Percentiles rank a stretch among this genome's conserved stretches.
Conservation (phyloP, 2,888 invertebrate species). For the Arrhopalites spinosus region DNA sequence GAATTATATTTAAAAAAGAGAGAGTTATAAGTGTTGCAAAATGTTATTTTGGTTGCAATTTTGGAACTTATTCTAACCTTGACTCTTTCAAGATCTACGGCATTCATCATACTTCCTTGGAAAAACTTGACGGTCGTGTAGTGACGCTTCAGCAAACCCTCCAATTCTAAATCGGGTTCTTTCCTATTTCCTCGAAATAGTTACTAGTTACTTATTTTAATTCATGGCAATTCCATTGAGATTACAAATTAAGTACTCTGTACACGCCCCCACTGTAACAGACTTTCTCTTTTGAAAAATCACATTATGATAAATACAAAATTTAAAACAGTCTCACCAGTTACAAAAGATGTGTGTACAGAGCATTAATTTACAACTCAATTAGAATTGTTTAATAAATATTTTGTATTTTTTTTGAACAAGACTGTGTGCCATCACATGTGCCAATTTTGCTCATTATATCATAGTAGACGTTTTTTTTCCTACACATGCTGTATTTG, state of each 20-base stretch:
- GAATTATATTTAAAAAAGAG: neutral
- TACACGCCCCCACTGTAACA: neutral
- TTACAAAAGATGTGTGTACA: no score
- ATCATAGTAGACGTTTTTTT: no score
- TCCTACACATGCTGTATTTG: no score
- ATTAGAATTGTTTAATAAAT: no score
- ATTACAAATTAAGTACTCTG: neutral
- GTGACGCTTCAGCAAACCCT: slow-evolving; percentile 99
- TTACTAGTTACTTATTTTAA: neutral
- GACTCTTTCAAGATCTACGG: slow-evolving; percentile 99
- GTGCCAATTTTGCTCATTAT: no score
- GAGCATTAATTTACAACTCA: no score
- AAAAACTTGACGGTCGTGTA: slow-evolving; percentile 99
- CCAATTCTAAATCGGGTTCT: slow-evolving; percentile 99
- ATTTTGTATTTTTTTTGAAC: no score
- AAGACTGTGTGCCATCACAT: no score
- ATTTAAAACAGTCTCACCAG: no score
- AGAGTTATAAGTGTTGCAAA: neutral
- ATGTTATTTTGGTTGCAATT: slow-evolving; percentile 9
- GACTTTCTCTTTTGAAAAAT: neutral
- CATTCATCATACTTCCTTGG: slow-evolving; percentile 99
- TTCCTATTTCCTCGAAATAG: slow-evolving; percentile 71
- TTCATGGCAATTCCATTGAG: neutral
- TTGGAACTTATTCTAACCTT: slow-evolving; percentile 72
- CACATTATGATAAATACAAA: neutral